Evolutionary conservation across 2,888 invertebrate genomes (phyloP).

Genomic region (Cerceris ruficornis): DNA sequence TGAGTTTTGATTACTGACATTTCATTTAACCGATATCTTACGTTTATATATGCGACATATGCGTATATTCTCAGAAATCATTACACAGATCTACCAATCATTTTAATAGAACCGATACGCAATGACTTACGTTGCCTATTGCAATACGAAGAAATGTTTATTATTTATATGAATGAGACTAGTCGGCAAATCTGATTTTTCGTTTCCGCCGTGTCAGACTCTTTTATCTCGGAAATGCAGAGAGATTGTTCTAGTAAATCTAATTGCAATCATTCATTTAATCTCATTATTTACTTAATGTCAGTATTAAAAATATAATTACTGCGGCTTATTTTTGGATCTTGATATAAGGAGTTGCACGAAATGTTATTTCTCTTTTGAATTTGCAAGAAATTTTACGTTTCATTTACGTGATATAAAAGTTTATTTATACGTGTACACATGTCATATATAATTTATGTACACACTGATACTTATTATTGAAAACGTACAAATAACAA

Average conservation of each 20-base stretch:
- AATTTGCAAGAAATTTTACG: too few relatives aligned
- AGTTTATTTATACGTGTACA: too few relatives aligned
- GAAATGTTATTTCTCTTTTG: too few relatives aligned
- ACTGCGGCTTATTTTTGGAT: too few relatives aligned
- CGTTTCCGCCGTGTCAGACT: not conserved
- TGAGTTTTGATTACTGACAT: conserved; percentile 43
- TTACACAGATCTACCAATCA: conserved; percentile 26
- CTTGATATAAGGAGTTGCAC: too few relatives aligned
- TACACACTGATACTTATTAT: too few relatives aligned
- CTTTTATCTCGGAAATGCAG: not conserved
- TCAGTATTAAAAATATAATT: too few relatives aligned
- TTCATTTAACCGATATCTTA: conserved; percentile 27
- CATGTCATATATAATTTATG: too few relatives aligned
- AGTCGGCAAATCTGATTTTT: conserved; percentile 21
- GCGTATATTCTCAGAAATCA: conserved; percentile 13
- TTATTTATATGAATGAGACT: conserved; percentile 34
- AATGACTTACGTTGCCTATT: conserved; percentile 12
- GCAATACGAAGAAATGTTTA: conserved; percentile 58
- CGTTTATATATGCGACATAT: conserved; percentile 46
- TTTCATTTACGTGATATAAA: too few relatives aligned
- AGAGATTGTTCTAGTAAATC: conserved; percentile 30
- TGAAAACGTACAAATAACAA: too few relatives aligned
- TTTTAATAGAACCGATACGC: conserved; percentile 21
- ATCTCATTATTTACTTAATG: too few relatives aligned
- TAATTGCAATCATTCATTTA: not conserved